Conservation (phyloP, 2,113 vertebrate genomes). For the Sturnira hondurensis region DNA sequence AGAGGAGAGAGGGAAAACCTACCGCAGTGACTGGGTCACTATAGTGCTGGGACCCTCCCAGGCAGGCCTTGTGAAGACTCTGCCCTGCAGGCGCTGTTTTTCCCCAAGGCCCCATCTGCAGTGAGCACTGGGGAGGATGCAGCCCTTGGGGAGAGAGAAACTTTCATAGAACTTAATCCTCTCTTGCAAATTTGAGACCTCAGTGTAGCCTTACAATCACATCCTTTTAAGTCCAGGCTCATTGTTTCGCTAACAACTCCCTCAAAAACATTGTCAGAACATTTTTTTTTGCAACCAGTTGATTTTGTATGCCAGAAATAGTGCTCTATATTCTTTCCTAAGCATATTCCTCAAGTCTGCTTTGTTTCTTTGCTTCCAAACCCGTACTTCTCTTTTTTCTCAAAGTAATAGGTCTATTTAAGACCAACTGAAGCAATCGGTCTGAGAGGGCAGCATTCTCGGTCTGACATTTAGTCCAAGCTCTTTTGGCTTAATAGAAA, state of each 20-base stretch:
- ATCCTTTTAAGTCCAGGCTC: background rate
- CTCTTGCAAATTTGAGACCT: background rate
- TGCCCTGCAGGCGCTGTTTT: background rate
- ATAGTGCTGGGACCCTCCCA: background rate
- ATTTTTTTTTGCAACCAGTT: background rate
- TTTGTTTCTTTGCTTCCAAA: background rate
- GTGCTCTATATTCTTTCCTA: background rate
- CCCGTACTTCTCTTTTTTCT: background rate
- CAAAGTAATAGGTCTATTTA: no score
- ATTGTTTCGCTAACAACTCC: background rate
- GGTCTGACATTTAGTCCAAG: background rate
- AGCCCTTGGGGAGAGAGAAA: no score
- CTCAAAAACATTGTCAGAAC: background rate
- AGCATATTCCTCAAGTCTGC: background rate
- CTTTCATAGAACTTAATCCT: background rate
- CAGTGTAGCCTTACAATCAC: background rate
- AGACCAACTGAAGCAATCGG: background rate
- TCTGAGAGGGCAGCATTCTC: background rate
- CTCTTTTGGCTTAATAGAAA: background rate
- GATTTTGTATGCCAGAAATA: background rate
- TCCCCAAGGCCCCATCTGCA: background rate
- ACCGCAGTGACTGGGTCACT: background rate
- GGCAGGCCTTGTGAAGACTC: background rate
- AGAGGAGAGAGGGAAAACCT: background rate
- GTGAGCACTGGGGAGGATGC: background rate